Conservation (phyloP, 2,888 invertebrate genomes). For the Resseliella maxima region DNA sequence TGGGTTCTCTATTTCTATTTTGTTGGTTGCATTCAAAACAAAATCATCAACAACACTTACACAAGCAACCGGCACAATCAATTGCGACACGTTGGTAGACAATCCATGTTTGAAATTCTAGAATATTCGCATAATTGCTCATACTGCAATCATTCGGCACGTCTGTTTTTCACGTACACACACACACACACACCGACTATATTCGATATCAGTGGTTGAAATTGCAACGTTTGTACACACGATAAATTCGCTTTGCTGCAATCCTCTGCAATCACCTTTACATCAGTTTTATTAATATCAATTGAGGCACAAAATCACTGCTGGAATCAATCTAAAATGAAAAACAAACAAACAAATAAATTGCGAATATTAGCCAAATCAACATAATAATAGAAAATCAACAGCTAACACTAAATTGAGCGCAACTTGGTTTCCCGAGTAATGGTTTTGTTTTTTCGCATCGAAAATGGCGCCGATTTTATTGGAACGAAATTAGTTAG, state of each 20-base stretch:
- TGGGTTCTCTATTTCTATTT: not conserved
- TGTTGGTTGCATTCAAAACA: not conserved
- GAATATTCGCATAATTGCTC: slow-evolving; percentile 58
- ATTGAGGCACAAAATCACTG: not conserved
- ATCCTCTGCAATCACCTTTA: not conserved
- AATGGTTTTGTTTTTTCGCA: not conserved
- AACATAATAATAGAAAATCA: not conserved
- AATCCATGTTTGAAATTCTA: slow-evolving; percentile 60
- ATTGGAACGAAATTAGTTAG: not conserved
- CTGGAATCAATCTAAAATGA: not conserved
- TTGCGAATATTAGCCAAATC: not conserved
- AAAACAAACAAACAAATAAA: not conserved
- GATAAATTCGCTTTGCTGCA: not conserved
- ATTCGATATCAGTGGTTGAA: not conserved
- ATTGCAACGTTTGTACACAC: not conserved
- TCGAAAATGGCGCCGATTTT: slow-evolving; percentile 16
- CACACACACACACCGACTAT: too few species aligned
- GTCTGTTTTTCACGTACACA: not conserved
- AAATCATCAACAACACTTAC: slow-evolving; percentile 58
- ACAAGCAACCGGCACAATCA: slow-evolving; percentile 61
- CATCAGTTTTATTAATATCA: slow-evolving; percentile 22
- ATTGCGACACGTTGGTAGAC: slow-evolving; percentile 60
- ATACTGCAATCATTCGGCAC: slow-evolving; percentile 17
- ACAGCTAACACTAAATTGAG: not conserved
- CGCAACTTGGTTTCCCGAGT: not conserved